These are phyloP conservation scores for Fukomys damarensis DNA, from an alignment of 2,113 vertebrate species.

Conservation along the genomic window DNA sequence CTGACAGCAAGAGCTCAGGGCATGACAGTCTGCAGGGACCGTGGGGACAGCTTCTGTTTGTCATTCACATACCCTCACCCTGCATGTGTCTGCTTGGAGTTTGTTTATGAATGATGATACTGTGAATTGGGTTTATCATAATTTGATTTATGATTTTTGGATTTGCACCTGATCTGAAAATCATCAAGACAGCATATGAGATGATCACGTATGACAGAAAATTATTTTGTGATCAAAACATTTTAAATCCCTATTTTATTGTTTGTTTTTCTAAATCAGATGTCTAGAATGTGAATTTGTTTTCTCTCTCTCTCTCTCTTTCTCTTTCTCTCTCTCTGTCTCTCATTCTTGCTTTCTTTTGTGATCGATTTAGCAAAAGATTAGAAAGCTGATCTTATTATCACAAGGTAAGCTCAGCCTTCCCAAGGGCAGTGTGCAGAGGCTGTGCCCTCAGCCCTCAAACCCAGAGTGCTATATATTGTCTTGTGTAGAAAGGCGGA, in stretches of 20 bases:
- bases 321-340: conserved; percentile 72
- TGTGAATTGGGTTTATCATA: conserved; percentile 84
- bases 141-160: conserved; percentile 84
- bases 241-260: conserved; percentile 86
- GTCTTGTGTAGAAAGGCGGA: conserved; percentile 83
- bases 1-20: conserved; percentile 73
- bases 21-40: conserved; percentile 51
- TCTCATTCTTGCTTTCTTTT: conserved; percentile 87
- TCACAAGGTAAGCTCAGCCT: conserved; percentile 92
- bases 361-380: conserved; percentile 92
- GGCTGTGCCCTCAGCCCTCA: conserved; percentile 79
- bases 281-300: conserved; percentile 92
- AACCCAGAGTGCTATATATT: conserved; percentile 79
- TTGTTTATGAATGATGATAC: conserved; percentile 82
- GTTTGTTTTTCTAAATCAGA: conserved; percentile 84
- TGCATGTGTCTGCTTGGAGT: conserved; percentile 84
- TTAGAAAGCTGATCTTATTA: conserved; percentile 93
- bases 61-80: conserved; percentile 75
- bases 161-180: conserved; percentile 84
- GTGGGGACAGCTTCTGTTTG: conserved; percentile 70
- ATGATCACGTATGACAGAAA: conserved; percentile 84
- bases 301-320: conserved; percentile 85
- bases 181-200: conserved; percentile 79
- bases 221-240: conserved; percentile 82
- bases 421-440: conserved; percentile 87